phyloP scores from a whole-genome alignment of 1,140 invertebrate genomes.

The Oppia nitens region DNA sequence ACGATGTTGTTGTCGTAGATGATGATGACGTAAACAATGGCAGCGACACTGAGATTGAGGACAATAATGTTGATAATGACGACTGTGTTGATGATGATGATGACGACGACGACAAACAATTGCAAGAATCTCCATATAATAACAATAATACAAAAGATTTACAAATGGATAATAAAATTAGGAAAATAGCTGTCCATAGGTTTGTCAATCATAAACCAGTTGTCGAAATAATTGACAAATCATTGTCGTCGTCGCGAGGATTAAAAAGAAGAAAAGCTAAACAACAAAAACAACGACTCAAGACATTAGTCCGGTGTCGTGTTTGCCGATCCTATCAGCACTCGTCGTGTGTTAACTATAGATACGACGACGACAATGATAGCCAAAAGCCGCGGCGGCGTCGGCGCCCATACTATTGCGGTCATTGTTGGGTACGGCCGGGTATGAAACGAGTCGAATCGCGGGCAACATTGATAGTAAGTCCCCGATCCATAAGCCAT shows the following conservation, averaged over 20 bases:
- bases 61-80: background rate
- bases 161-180: too few species aligned
- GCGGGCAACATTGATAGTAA: conserved; percentile 51
- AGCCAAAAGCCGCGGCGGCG: too few species aligned
- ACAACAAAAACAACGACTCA: conserved; percentile 12
- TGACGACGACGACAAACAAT: background rate
- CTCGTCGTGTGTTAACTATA: conserved; percentile 40
- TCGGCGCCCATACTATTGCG: conserved; percentile 36
- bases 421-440: conserved; percentile 40
- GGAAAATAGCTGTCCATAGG: too few species aligned
- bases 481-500: conserved; percentile 43
- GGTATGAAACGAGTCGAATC: conserved; percentile 34
- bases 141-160: too few species aligned
- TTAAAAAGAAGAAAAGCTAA: background rate
- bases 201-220: background rate
- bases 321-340: conserved; percentile 42
- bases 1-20: background rate
- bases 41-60: background rate
- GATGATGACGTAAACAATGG: background rate
- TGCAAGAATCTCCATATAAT: too few species aligned
- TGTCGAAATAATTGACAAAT: background rate
- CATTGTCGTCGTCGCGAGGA: background rate
- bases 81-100: background rate
- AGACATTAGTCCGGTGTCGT: conserved; percentile 32
- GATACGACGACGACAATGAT: conserved; percentile 25